A percentile compares a stretch with the other conserved stretches of the same genome.
Evolutionary conservation across 37 sponge, comb jelly and placozoan genomes (phyloP).

Genomic region (Amphimedon queenslandica): DNA sequence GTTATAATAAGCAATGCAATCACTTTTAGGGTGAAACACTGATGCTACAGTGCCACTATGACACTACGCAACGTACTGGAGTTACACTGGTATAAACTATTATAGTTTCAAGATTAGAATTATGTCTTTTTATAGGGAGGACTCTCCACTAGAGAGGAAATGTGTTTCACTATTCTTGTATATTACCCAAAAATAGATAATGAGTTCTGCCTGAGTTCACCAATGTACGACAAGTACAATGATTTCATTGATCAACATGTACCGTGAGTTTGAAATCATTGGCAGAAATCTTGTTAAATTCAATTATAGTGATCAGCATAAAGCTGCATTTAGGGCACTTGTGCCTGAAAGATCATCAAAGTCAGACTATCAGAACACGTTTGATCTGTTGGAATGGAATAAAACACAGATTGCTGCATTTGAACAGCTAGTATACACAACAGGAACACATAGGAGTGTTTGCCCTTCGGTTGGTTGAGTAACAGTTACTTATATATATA

Average conservation of each 20-base stretch:
- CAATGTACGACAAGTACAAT: background rate
- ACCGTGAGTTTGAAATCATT: background rate
- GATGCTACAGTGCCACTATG: conserved; percentile 10
- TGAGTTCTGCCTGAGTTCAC: background rate
- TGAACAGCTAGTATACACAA: background rate
- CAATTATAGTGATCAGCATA: no score
- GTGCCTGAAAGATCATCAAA: no score
- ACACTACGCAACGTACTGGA: background rate
- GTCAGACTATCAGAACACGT: no score
- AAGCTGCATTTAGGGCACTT: no score
- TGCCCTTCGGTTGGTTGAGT: background rate
- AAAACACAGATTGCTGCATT: background rate
- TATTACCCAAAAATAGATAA: conserved; percentile 25
- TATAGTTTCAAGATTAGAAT: background rate
- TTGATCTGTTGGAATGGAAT: no score
- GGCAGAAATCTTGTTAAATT: no score
- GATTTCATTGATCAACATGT: background rate
- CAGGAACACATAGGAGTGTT: background rate
- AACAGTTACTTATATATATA: no score
- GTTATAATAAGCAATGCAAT: background rate
- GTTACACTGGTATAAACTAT: conserved; percentile 5
- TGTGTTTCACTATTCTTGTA: conserved; percentile 28
- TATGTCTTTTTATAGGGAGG: conserved; percentile 18
- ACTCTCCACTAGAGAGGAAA: conserved; percentile 23
- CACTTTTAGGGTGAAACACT: conserved; percentile 10